phyloP scores from a whole-genome alignment of 2,797 vertebrate species.

The Melanotaenia pygmaea region DNA sequence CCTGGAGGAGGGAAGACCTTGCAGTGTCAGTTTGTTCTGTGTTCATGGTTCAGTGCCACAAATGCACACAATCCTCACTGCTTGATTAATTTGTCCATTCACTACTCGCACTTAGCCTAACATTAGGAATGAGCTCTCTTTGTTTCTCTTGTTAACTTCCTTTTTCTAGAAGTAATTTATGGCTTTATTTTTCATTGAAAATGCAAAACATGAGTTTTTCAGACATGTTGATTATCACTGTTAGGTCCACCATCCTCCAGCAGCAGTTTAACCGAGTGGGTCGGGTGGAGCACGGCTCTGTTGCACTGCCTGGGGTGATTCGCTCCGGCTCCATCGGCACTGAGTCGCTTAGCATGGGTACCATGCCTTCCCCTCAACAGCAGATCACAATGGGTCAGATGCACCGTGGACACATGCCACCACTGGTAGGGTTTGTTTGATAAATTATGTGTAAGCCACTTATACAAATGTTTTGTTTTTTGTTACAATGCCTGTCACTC shows the following conservation, averaged over 20 bases:
- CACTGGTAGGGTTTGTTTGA: slow-evolving; percentile 84
- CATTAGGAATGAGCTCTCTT: background rate
- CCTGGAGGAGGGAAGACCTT: slow-evolving; percentile 32
- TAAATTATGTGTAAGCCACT: background rate
- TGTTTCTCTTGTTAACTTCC: background rate
- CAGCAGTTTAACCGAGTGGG: slow-evolving; percentile 97
- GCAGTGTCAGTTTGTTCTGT: slow-evolving; percentile 27
- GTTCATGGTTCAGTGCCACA: slow-evolving; percentile 28
- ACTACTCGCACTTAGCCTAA: background rate
- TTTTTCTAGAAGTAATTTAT: background rate
- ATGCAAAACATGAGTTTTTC: background rate
- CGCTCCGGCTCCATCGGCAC: slow-evolving; percentile 93
- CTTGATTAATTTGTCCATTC: slow-evolving; percentile 15
- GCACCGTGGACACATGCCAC: slow-evolving; percentile 98
- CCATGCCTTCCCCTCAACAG: slow-evolving; percentile 96
- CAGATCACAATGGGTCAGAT: slow-evolving; percentile 97
- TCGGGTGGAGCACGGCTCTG: slow-evolving; percentile 92
- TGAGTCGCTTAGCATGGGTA: slow-evolving; percentile 93
- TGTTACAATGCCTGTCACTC: background rate
- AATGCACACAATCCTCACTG: slow-evolving; percentile 5
- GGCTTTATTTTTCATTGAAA: background rate
- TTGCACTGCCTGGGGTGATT: slow-evolving; percentile 95
- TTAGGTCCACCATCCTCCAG: slow-evolving; percentile 95
- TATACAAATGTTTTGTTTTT: background rate
- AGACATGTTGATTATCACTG: background rate